Base-by-base conservation (phyloP, 2,888 invertebrate species). In the Acanthosepion pharaonis region DNA sequence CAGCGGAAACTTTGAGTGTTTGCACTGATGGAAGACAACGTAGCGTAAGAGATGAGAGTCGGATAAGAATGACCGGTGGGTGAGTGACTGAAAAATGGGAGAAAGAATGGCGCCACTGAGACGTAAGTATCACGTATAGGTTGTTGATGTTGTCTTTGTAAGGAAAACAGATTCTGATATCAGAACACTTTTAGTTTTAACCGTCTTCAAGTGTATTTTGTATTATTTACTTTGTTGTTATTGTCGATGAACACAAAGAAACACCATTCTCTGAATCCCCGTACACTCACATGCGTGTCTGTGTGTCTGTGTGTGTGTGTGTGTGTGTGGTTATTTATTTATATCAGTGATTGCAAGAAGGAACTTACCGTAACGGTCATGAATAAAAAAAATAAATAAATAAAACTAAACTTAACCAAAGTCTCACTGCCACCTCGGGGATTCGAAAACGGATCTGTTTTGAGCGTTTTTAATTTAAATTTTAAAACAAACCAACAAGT, bases 101-200 rank as follows among this genome's bases (percentile, higher is more conserved):
- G 1, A 78, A n/a, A 78, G n/a, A 15, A 78, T 78, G 78, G 78
- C 78, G 78, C 78, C 78, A 78, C 15, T 5, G 15, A n/a, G 78
- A 78, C 78, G 78, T 78, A 18, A 33, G 78, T 78, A n/a, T 78
- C 78, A 5, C 78, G n/a, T 78, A 4, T 78, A 33, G 78, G 15
- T 78, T 78, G 78, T 78, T 78, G 78, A 78, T 78, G 78, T 78
- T 78, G 78, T 78, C 78, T 78, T 78, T 78, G n/a, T 78, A 78
- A 78, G 78, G n/a, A 78, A 78, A 78, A 78, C n/a, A 78, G 78
- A 78, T 78, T 78, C 78, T 15, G 78, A 78, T 78, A 78, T 78
- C 78, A n/a, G 23, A 78, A 78, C 78, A 78, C 78, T 78, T n/a
- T 78, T 78, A 78, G 33, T 78, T n/a, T 78, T 78, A 78, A 78